phyloP scores from a whole-genome alignment of 2,888 invertebrate species.

The Lycaena phlaeas region DNA sequence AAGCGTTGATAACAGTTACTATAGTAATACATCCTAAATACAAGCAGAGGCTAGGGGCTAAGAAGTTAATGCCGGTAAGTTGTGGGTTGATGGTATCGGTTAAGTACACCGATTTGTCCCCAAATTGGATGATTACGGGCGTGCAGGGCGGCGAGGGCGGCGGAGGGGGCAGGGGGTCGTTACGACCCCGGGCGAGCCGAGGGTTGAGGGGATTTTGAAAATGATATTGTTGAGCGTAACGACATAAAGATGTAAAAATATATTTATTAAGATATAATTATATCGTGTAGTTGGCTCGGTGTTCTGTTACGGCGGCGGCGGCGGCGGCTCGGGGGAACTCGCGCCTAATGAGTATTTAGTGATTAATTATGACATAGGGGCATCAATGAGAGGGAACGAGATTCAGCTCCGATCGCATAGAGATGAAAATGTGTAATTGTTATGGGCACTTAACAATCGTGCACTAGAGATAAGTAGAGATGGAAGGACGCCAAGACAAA shows the following conservation, averaged over 20 bases:
- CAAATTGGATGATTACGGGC: conserved; percentile 20
- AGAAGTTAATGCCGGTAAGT: too few relatives aligned
- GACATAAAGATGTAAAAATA: conserved; percentile 30
- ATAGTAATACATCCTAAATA: too few relatives aligned
- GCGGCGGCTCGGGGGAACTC: too few relatives aligned
- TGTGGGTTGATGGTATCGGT: background rate
- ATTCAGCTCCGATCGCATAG: background rate
- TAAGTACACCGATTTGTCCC: conserved; percentile 12
- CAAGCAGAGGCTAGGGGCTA: too few relatives aligned
- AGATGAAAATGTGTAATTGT: too few relatives aligned
- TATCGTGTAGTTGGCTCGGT: too few relatives aligned
- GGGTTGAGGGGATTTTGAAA: conserved; percentile 36
- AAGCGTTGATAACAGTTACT: too few relatives aligned
- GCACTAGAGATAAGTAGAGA: too few relatives aligned
- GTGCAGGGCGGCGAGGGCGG: conserved; percentile 26
- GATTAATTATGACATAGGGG: too few relatives aligned
- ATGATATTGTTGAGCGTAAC: conserved; percentile 43
- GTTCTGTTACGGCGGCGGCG: conserved; percentile 23
- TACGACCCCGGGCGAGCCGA: conserved; percentile 17
- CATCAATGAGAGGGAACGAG: too few relatives aligned
- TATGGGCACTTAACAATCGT: too few relatives aligned
- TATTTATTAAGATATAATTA: conserved; percentile 12
- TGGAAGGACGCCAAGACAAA: too few relatives aligned
- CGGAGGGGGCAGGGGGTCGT: conserved; percentile 18
- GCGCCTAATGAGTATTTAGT: conserved; percentile 2